A percentile compares a stretch with the other conserved stretches of the same genome.
phyloP scores from a whole-genome alignment of 1,140 invertebrate genomes.

The Meteorus sp. region DNA sequence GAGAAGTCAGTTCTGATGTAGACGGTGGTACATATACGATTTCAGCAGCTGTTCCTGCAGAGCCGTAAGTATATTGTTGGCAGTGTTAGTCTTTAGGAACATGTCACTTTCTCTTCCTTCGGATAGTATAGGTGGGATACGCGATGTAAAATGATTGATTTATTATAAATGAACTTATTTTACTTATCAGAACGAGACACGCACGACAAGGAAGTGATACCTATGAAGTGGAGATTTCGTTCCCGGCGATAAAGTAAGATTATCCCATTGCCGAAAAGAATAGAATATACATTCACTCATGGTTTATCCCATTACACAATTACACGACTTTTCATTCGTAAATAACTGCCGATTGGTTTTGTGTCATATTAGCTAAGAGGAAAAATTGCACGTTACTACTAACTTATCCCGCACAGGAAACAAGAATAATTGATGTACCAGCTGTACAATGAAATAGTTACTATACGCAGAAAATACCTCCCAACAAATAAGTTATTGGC shows the following conservation, averaged over 20 bases:
- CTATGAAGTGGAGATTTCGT: conserved; percentile 86
- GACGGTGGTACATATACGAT: conserved; percentile 76
- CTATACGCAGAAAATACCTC: neutral
- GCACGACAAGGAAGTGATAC: conserved; percentile 69
- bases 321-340: conserved; percentile 19
- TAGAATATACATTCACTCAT: conserved; percentile 5
- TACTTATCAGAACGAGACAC: conserved; percentile 56
- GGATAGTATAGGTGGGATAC: too few relatives aligned
- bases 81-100: too few relatives aligned
- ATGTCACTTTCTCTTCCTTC: too few relatives aligned
- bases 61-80: conserved; percentile 71
- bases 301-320: conserved; percentile 21
- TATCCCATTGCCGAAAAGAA: conserved; percentile 15
- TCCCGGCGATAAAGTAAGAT: conserved; percentile 90
- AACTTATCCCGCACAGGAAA: too few relatives aligned
- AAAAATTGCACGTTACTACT: conserved; percentile 5
- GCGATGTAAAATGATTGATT: too few relatives aligned
- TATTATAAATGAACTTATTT: too few relatives aligned
- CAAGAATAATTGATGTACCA: too few relatives aligned
- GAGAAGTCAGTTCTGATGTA: conserved; percentile 59
- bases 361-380: neutral
- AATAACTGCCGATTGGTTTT: neutral
- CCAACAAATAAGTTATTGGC: neutral
- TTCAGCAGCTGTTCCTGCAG: conserved; percentile 76
- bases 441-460: neutral